Conservation (phyloP, 1,140 invertebrate genomes). For the Andricus grossulariae region DNA sequence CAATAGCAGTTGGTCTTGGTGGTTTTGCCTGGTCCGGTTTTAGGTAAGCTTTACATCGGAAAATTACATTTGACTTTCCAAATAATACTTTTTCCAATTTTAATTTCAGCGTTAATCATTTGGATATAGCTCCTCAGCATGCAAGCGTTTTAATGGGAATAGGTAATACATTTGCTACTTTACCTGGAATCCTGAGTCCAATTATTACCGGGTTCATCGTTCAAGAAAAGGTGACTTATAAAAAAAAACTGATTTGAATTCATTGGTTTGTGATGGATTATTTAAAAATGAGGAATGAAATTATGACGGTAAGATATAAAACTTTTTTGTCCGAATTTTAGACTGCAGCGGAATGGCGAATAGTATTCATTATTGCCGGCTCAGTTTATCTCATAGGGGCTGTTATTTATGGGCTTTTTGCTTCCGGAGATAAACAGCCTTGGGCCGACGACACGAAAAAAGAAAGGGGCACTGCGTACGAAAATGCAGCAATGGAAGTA, state of each 20-base stretch:
- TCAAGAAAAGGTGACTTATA: conserved; percentile 78
- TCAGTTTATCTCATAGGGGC: conserved; percentile 87
- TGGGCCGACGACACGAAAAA: conserved; percentile 81
- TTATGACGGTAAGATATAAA: conserved; percentile 30
- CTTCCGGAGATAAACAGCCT: conserved; percentile 86
- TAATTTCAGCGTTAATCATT: conserved; percentile 86
- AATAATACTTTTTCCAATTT: conserved; percentile 81
- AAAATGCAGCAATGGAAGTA: conserved; percentile 66
- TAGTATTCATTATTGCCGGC: conserved; percentile 89
- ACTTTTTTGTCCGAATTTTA: conserved; percentile 66
- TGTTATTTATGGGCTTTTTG: conserved; percentile 86
- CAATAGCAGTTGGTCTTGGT: conserved; percentile 90
- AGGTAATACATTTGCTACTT: conserved; percentile 90
- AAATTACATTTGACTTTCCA: conserved; percentile 10
- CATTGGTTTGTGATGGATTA: neutral
- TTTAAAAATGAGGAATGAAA: conserved; percentile 5
- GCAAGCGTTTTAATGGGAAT: conserved; percentile 91
- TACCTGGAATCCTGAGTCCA: conserved; percentile 92
- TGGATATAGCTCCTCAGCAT: conserved; percentile 91
- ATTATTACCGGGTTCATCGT: conserved; percentile 87
- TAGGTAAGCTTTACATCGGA: conserved; percentile 76
- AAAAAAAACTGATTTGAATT: conserved; percentile 22
- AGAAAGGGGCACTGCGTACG: conserved; percentile 60
- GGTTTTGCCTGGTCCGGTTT: conserved; percentile 94
- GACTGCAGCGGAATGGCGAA: conserved; percentile 86